Evolutionary conservation across 2,113 vertebrate species (phyloP).

Genomic region (Ia io): DNA sequence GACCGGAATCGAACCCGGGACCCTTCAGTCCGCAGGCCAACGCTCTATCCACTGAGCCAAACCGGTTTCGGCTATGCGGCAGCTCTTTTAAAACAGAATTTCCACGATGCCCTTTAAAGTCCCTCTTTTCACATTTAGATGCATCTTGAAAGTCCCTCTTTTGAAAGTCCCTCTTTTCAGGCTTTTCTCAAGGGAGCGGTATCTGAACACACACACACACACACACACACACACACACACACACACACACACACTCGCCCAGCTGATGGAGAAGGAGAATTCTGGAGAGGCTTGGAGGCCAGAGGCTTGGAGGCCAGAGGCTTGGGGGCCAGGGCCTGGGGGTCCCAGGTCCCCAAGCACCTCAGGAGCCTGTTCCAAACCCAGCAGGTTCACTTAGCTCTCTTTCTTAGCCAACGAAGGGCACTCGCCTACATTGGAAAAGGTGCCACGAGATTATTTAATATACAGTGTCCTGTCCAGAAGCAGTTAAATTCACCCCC

Average conservation of each 20-base stretch:
- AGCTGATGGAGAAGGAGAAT: background rate
- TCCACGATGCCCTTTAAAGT: background rate
- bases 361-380: background rate
- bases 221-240: background rate
- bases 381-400: background rate
- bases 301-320: background rate
- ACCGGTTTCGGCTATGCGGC: too few relatives aligned
- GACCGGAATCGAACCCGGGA: too few relatives aligned
- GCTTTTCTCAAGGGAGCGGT: conserved; percentile 5
- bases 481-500: background rate
- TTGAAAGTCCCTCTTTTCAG: conserved; percentile 31
- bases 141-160: conserved; percentile 14
- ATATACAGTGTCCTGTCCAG: background rate
- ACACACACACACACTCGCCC: background rate
- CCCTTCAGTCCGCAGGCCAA: too few relatives aligned
- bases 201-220: background rate
- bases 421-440: conserved; percentile 21
- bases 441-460: background rate
- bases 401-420: conserved; percentile 15
- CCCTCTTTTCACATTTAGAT: conserved; percentile 19
- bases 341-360: too few relatives aligned
- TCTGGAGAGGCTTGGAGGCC: too few relatives aligned
- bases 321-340: background rate
- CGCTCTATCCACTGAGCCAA: too few relatives aligned
- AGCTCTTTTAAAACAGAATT: conserved; percentile 38